These are phyloP conservation scores for Galendromus occidentalis DNA, from an alignment of 1,140 invertebrate species.

Conservation along the genomic window DNA sequence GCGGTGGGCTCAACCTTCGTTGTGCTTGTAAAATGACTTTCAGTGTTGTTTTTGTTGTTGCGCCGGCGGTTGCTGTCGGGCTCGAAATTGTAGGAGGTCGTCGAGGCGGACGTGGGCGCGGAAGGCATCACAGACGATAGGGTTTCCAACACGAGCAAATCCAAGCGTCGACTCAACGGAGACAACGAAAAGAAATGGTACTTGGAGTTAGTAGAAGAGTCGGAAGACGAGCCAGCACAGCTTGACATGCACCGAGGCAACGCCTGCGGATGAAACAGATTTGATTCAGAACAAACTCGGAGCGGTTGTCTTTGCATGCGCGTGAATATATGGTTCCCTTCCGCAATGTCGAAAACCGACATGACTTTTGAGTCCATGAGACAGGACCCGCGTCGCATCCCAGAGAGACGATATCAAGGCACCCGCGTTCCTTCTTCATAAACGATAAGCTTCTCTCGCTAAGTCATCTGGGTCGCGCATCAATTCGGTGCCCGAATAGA, in stretches of 20 bases:
- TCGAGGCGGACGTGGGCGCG: not conserved
- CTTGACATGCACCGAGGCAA: not conserved
- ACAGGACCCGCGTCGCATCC: no score
- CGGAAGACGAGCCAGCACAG: not conserved
- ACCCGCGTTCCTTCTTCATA: no score
- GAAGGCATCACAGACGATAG: conserved; percentile 1
- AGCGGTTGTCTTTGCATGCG: no score
- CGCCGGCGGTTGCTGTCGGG: not conserved
- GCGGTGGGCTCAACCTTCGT: not conserved
- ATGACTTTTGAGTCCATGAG: no score
- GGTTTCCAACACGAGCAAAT: not conserved
- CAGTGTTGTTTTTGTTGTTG: not conserved
- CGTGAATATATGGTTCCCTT: no score
- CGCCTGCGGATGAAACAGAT: not conserved
- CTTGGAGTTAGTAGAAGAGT: not conserved
- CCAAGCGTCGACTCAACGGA: not conserved
- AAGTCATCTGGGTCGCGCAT: no score
- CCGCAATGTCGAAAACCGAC: no score
- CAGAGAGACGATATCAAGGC: no score
- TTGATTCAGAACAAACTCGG: no score
- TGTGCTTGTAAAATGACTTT: not conserved
- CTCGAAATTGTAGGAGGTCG: not conserved
- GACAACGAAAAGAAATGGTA: not conserved
- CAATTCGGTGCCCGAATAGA: no score
- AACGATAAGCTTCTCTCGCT: no score